Base-by-base conservation (phyloP, 2,888 invertebrate species). In the Cryptus viduatorius region DNA sequence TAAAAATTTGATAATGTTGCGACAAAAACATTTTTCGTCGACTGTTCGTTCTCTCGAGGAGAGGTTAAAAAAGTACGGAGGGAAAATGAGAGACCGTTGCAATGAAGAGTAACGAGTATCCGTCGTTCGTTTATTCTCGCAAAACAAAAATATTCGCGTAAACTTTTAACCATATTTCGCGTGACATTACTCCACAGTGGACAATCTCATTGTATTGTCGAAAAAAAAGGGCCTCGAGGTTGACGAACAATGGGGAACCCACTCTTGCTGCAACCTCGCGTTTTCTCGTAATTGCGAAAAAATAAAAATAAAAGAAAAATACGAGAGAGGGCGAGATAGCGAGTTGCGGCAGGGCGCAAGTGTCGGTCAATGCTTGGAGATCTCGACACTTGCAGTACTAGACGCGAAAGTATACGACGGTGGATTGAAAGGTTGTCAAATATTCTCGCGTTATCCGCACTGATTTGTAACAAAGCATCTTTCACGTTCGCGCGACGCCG, bases 231-330 rank as follows among this genome's bases (percentile, higher is more conserved):
- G 56, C 71, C 61, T 46, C 69, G 69, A 48, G 65, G 56, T 50
- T 12, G 53, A 76, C 65, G 68, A 78, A 78, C 68, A 78, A 78
- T 78, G 46, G 56, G 69, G 69, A 50, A 50, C 69, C 50, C 69
- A 29, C 46, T 61, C 71, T n/a, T 61, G 16, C 56, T 42, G 72
- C 8, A 24, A 12, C 59, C 44, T 61, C 72, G 59, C 77, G 56
- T 69, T 61, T 78, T 56, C 69, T 78, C 68, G 68, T 78, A 78
- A 75, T 75, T 68, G 81, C 75, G 42, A 56, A 24, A 31, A 65
- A 82, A 84, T 29, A n/a, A 37, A 72, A 53, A 44, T 64, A 80
- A 82, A 80, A 75, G 75, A 76, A 84, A 56, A 79, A 42, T n/a
- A n/a, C 44, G 53, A 29, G 77, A 46, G 12, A 19, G 29, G 76